Evolutionary conservation across 2,797 vertebrate genomes (phyloP), one percentile per base, ranked within the genome.

Genomic region (Buphagus erythrorhynchus): DNA sequence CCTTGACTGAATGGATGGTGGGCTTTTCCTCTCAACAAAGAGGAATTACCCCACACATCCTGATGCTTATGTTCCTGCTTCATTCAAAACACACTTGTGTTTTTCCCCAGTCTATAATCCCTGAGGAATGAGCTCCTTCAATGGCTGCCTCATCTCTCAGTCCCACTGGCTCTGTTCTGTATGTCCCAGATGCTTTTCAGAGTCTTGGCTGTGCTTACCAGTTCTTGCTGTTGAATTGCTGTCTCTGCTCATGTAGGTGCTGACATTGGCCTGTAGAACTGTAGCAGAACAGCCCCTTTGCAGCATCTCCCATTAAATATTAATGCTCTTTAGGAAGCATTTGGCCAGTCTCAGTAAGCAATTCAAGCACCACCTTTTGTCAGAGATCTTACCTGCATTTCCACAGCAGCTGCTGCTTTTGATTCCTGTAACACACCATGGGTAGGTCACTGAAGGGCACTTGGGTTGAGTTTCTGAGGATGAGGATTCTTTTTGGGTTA

Each of bases 41-140:
- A 77, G 43, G 48, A 78, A 78, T 35, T 15, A 13, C 10, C 49
- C 5, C 31, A 18, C 22, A 36, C 3, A 8, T 66, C 36, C 42
- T 51, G n/a, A 20, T 67, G 20, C 25, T 76, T 24, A 6, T 14
- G 28, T 62, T 71, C 36, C 66, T 87, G 61, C 45, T 84, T 33
- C 48, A 46, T 92, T 92, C 31, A 71, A 8, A 86, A 46, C 46
- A 51, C 57, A 31, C 28, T 31, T 80, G 18, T 2, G 49, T 63
- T 73, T 46, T 18, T 4, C 4, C 16, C 13, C 19, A 18, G 0
- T 31, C 46, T 75, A 0, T 45, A 81, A 55, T 25, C 16, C 36
- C 54, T 63, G 42, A 80, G 61, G n/a, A 83, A 45, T 0, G 15
- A 83, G 45, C 54, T 66, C n/a, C 55, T 76, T 80, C 51, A 61